Evolutionary conservation across 2,797 vertebrate species (phyloP), one percentile per base, ranked within the genome.

Genomic region (Catostomus latipinnis): DNA sequence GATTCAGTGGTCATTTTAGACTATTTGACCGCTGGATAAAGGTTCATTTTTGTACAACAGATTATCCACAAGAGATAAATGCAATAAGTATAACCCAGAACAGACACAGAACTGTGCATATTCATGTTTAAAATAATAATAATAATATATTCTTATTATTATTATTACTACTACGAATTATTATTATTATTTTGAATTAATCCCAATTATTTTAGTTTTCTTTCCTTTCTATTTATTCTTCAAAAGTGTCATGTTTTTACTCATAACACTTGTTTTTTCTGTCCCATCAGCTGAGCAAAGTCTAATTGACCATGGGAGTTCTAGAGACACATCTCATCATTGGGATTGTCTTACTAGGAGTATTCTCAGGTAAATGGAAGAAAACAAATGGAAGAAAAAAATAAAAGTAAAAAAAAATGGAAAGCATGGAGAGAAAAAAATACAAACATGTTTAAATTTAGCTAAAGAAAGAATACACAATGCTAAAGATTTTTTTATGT

Each of bases 271-370:
- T 45, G 5, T 78, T 54, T 71, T 87, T 45, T 54, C 75, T 82
- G 82, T 78, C 45, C 87, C 80, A 87, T 78, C 81, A 87, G 79
- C 90, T 88, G 84, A 86, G 83, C 56, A 89, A 90, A 91, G 73
- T 91, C 83, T 90, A 88, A 86, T 80, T 82, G 88, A 87, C 48
- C 83, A 98, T 98, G 97, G 94, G 92, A 88, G 89, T 86, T 84
- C 82, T 84, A 71, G 83, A 80, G 93, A 87, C 5, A 16, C 77
- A 84, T 80, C 88, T 96, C 82, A 85, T 94, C 77, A 81, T 96
- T 82, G 91, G 92, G 86, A 93, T 91, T 81, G 82, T 97, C 79
- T 86, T 97, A 34, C 74, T 88, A 62, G 74, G 81, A 83, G 49
- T 91, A 13, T 18, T 90, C 72, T 81, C 90, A 89, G 91, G 94